Evolutionary conservation across 1,140 invertebrate genomes (phyloP), one percentile per base, ranked within the genome.

Genomic region (Dryas iulia): DNA sequence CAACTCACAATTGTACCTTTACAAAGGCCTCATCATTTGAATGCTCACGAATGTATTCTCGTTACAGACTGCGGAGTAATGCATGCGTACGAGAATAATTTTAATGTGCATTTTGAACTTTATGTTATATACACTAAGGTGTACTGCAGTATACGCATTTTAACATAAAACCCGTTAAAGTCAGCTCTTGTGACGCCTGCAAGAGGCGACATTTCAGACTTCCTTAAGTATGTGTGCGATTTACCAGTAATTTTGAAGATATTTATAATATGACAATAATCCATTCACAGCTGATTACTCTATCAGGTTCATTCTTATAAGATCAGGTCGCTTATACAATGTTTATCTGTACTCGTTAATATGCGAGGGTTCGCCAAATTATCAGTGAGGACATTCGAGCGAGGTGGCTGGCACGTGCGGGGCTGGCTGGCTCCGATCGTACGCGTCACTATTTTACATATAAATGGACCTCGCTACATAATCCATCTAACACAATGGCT

Each of bases 401-500:
- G 70, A 72, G 63, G 69, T 73, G 74, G 66, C 70, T 66, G 76
- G 72, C 77, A 78, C 74, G 74, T 73, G 69, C 78, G 77, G 72
- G 84, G 66, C 58, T 81, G 75, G 76, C 78, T 81, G 84, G 71
- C 77, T 84, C 76, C 81, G 79, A 85, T 83, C 78, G 79, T 71
- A 78, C 83, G 78, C 85, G 81, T 86, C 85, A 86, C 86, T 87
- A 89, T 91, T 90, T 90, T 89, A 88, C 88, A 90, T 91, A 89
- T 87, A 89, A 91, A 91, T 91, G 87, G 84, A 86, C 82, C 78
- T 71, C 79, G 83, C 82, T 82, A 82, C 81, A 81, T 88, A 89
- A 89, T 88, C 86, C 82, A 73, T 84, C 83, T 85, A 83, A 87
- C 82, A 87, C 87, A 89, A 87, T 85, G 80, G 82, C 81, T 82